Percentiles rank a stretch among this genome's conserved stretches.
Conservation (phyloP, 2,797 vertebrate genomes). For the Staurois parvus region DNA sequence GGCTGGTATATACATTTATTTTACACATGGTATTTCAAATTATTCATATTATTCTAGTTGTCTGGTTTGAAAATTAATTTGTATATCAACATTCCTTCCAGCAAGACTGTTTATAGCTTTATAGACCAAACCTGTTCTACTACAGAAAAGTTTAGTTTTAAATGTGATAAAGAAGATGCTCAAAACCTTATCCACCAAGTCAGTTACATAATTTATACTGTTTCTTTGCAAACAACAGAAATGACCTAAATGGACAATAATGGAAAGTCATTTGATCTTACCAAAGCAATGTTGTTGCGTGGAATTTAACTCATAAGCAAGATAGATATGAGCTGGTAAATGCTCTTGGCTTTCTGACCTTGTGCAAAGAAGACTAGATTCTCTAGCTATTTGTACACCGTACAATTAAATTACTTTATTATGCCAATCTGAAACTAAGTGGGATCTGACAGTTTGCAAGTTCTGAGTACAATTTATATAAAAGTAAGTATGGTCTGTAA, state of each 20-base stretch:
- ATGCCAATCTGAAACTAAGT: conserved; percentile 10
- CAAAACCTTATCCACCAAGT: too few species aligned
- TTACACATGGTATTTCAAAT: too few species aligned
- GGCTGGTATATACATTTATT: too few species aligned
- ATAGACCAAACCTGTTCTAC: too few species aligned
- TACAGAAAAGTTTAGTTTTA: too few species aligned
- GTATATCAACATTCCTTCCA: too few species aligned
- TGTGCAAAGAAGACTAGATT: not conserved
- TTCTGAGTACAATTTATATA: conserved; percentile 23
- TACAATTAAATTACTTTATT: conserved; percentile 24
- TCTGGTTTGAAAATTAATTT: too few species aligned
- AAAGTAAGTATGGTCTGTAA: conserved; percentile 27
- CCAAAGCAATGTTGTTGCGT: too few species aligned
- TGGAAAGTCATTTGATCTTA: not conserved
- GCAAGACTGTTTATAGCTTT: too few species aligned
- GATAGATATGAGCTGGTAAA: not conserved
- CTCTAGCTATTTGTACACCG: not conserved
- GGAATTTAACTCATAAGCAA: not conserved
- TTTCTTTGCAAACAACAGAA: not conserved
- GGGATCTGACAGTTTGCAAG: conserved; percentile 29
- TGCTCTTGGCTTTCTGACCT: not conserved
- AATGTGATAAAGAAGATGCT: too few species aligned
- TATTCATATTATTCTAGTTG: too few species aligned
- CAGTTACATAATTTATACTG: not conserved
- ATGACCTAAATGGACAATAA: not conserved